Evolutionary conservation across 2,113 vertebrate species (phyloP).

Genomic region (Apaloderma vittatum): DNA sequence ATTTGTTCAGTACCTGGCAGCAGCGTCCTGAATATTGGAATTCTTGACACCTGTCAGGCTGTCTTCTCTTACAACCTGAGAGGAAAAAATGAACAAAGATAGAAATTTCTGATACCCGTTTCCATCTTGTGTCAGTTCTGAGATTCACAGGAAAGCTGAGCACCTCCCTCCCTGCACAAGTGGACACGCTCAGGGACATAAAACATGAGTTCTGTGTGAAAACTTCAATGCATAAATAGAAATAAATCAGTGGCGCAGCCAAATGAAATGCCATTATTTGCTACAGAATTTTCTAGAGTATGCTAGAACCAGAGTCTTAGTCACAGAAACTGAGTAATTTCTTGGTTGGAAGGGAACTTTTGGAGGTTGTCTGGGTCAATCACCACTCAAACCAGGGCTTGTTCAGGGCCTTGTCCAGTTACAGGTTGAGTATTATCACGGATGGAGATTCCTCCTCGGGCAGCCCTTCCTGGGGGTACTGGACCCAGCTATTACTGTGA

Average conservation of each 20-base stretch:
- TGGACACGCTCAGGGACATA: neutral
- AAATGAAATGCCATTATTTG: neutral
- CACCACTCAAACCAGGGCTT: neutral
- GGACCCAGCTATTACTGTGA: neutral
- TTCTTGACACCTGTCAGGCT: conserved; percentile 81
- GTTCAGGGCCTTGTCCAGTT: neutral
- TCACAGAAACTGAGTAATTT: neutral
- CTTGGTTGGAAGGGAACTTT: neutral
- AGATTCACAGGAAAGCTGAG: neutral
- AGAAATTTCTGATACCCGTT: neutral
- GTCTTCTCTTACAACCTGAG: conserved; percentile 85
- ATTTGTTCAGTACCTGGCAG: conserved; percentile 81
- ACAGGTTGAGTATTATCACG: neutral
- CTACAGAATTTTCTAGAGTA: neutral
- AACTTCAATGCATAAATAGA: neutral
- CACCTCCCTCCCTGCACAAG: neutral
- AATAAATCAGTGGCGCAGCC: neutral
- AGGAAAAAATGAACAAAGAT: conserved; percentile 31
- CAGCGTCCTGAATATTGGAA: conserved; percentile 82
- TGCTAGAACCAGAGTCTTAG: neutral
- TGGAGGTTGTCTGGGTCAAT: neutral
- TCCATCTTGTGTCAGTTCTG: neutral
- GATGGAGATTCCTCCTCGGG: neutral
- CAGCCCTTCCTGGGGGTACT: rapidly evolving
- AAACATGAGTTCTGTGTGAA: neutral